A percentile compares a stretch with the other conserved stretches of the same genome.
phyloP scores from a whole-genome alignment of 2,113 vertebrate species.

The Gnathochromis pfefferi region DNA sequence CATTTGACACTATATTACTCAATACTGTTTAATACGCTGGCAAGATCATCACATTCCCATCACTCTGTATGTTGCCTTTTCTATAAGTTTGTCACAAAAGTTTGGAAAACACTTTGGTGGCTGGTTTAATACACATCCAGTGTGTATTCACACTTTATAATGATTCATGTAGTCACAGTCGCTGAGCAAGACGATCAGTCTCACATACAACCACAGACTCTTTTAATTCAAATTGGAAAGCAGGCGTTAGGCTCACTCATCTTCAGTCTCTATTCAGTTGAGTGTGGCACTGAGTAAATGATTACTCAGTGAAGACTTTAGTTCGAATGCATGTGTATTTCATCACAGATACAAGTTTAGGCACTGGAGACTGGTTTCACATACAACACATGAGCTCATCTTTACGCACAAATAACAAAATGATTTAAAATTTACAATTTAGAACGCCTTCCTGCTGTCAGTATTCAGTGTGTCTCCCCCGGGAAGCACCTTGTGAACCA shows the following conservation, averaged over 20 bases:
- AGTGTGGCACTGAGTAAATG: background rate
- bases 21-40: background rate
- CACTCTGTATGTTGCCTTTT: background rate
- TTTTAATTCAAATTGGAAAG: background rate
- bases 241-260: background rate
- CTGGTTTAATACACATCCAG: background rate
- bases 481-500: background rate
- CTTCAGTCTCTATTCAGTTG: background rate
- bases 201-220: background rate
- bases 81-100: background rate
- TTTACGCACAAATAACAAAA: background rate
- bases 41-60: background rate
- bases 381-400: background rate
- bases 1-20: background rate
- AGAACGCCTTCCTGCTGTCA: rapidly evolving
- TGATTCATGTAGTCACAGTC: background rate
- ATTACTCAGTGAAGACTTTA: background rate
- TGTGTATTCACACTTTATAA: background rate
- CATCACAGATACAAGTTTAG: background rate
- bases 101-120: background rate
- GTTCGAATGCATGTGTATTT: background rate
- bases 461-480: background rate
- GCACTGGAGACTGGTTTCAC: background rate
- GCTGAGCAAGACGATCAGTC: background rate
- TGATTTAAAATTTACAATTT: rapidly evolving